Base-by-base conservation (phyloP, 2,888 invertebrate genomes). In the Eilema depressum region DNA sequence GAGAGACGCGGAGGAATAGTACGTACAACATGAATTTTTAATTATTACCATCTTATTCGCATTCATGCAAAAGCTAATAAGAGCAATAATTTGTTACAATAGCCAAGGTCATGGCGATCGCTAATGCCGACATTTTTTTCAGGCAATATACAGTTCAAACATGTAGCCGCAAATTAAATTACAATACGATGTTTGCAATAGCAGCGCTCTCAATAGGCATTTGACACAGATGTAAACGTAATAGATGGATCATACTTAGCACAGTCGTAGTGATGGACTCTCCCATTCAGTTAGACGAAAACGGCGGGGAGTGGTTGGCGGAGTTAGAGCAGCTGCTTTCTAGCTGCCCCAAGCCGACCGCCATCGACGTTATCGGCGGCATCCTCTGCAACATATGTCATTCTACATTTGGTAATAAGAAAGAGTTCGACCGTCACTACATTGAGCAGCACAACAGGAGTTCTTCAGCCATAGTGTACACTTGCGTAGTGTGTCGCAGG, bases 311-410 rank as follows among this genome's bases (percentile, higher is more conserved):
- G 25, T 68, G 65, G 70, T 74, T 81, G 78, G 71, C 74, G 69
- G 78, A 78, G 66, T 81, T 78, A 75, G 75, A 71, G 68, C 76
- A 73, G 63, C 69, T 73, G 65, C 60, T 73, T 65, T 53, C 71
- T 59, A 73, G 64, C 68, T 82, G 74, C 80, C 82, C 68, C 14
- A 93, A 93, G 83, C 89, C 85, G 75, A 94, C 94, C 69, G 88
- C 94, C 75, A 91, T 95, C 68, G 92, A 93, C 76, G 82, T 89
- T 80, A 87, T 93, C 47, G 95, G 96, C 84, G 96, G 96, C 61
- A 96, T 96, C 57, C 93, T 92, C 82, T 96, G 96, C 88, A 94
- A 95, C 83, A 92, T 96, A 86, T 96, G 96, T 84, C 91, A 94
- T 75, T 83, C 88, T 75, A 95, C 92, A 71, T 96, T 94, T 83